Percentiles rank a stretch among this genome's conserved stretches.
Conservation (phyloP, 2,797 vertebrate species). For the Threskiornis aethiopicus region DNA sequence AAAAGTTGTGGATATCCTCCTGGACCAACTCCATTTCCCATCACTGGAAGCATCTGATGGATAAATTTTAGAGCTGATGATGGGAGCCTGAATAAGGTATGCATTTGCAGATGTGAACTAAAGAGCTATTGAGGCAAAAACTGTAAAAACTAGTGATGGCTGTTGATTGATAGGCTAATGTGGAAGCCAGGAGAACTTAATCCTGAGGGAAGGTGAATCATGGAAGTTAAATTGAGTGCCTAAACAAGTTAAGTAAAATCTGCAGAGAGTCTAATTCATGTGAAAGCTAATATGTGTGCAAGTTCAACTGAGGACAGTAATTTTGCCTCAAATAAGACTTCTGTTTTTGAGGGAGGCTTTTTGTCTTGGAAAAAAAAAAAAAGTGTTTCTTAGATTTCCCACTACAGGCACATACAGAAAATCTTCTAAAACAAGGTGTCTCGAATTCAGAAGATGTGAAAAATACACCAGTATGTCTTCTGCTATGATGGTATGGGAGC, state of each 20-base stretch:
- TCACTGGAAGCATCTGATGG: conserved; percentile 58
- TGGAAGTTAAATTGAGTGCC: neutral
- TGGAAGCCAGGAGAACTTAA: neutral
- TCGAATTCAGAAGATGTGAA: neutral
- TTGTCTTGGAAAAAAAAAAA: neutral
- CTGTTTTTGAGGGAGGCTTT: neutral
- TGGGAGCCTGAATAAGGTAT: conserved; percentile 42
- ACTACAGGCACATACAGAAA: neutral
- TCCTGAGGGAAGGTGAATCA: neutral
- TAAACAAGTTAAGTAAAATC: neutral
- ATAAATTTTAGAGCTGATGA: conserved; percentile 51
- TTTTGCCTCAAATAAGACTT: neutral
- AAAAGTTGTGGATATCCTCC: conserved; percentile 41
- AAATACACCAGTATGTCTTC: neutral
- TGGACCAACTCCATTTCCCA: conserved; percentile 46
- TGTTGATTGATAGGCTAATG: neutral
- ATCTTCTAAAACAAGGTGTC: neutral
- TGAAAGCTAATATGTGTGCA: neutral
- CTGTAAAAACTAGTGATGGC: neutral
- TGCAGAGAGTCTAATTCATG: neutral
- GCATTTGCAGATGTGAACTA: neutral
- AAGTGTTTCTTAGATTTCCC: neutral
- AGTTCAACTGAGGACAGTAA: neutral
- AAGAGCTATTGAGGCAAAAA: neutral
- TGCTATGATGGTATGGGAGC: neutral